Conservation (phyloP, 2,797 vertebrate species). For the Sarcophilus harrisii region DNA sequence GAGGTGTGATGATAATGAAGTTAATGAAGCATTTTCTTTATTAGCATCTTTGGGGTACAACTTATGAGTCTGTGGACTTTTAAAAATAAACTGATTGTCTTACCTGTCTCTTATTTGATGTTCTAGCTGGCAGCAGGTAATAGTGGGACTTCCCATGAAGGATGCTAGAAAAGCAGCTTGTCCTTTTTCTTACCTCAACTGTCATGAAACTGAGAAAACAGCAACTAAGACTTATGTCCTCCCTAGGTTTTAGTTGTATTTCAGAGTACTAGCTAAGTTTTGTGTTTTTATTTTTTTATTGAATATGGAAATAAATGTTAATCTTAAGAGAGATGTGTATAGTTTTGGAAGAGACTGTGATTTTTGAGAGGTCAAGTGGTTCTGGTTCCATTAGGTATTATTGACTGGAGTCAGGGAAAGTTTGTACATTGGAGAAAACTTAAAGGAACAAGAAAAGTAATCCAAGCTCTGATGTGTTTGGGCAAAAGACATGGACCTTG, state of each 20-base stretch:
- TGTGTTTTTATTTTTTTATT: background rate
- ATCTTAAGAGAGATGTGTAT: background rate
- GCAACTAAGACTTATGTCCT: background rate
- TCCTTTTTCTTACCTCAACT: background rate
- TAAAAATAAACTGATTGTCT: background rate
- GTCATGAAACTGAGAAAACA: background rate
- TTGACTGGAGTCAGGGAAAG: background rate
- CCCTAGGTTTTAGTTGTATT: background rate
- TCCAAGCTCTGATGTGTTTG: background rate
- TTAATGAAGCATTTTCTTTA: background rate
- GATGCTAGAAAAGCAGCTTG: background rate
- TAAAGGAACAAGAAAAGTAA: background rate
- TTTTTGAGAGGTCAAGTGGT: background rate
- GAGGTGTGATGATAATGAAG: background rate
- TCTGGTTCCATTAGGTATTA: background rate
- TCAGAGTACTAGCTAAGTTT: background rate
- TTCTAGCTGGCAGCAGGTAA: background rate
- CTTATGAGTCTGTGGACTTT: background rate
- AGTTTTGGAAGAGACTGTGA: background rate
- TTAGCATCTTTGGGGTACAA: background rate
- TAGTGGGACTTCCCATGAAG: background rate
- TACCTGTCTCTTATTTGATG: background rate
- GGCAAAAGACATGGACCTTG: background rate
- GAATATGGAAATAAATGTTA: background rate
- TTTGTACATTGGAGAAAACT: background rate